A percentile compares a stretch with the other conserved stretches of the same genome.
phyloP scores from a whole-genome alignment of 1,140 invertebrate species.

The Andricus grossulariae region DNA sequence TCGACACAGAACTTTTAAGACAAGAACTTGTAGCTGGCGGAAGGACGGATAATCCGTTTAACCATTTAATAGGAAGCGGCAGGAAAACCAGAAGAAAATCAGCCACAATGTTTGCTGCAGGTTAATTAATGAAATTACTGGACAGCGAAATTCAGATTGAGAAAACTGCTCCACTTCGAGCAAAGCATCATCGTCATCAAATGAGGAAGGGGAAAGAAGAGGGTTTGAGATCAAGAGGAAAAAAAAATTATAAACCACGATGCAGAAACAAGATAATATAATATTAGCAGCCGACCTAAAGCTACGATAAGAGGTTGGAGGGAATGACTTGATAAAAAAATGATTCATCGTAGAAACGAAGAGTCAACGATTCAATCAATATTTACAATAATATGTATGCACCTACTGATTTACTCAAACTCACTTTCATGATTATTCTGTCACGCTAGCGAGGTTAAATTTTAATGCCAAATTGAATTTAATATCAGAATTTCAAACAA shows the following conservation, averaged over 20 bases:
- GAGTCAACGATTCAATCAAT: neutral
- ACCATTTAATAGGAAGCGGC: too few relatives aligned
- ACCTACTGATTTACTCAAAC: slow-evolving; percentile 5
- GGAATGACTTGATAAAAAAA: neutral
- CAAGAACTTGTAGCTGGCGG: slow-evolving; percentile 4
- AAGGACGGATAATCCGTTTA: neutral
- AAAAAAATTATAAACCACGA: slow-evolving; percentile 70
- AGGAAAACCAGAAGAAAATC: slow-evolving; percentile 36
- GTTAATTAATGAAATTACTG: slow-evolving; percentile 72
- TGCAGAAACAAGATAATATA: slow-evolving; percentile 74
- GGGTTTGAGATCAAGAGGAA: slow-evolving; percentile 5
- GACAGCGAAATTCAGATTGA: slow-evolving; percentile 71
- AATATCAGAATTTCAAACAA: slow-evolving; percentile 30
- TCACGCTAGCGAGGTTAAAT: slow-evolving; percentile 22
- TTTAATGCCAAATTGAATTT: slow-evolving; percentile 32
- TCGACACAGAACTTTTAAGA: neutral
- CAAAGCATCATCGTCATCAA: neutral
- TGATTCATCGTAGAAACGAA: slow-evolving; percentile 28
- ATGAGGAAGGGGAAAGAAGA: slow-evolving; percentile 14
- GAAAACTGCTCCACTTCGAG: slow-evolving; percentile 59
- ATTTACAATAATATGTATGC: neutral
- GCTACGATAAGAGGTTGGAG: slow-evolving; percentile 60
- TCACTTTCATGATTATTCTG: slow-evolving; percentile 12
- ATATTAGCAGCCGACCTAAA: slow-evolving; percentile 68
- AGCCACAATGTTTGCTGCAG: slow-evolving; percentile 33